Evolutionary conservation across 2,888 invertebrate genomes (phyloP), one percentile per base, ranked within the genome.

Genomic region (Cephalotes varians): DNA sequence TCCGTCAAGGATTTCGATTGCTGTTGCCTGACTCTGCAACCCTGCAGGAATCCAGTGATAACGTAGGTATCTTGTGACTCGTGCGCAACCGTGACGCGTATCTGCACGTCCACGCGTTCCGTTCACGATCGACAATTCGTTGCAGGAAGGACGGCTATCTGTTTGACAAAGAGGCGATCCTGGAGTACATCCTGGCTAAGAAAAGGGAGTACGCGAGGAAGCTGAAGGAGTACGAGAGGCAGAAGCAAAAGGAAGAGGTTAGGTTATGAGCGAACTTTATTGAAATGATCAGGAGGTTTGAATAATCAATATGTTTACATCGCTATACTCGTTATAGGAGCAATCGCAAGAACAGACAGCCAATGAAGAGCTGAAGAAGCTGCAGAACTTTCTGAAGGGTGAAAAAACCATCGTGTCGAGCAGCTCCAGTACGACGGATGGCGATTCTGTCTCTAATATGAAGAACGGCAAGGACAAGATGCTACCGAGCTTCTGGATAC

Each of bases 1-100:
- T 98, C 98, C 0, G 96, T 99, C 3, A 98, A 98, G 95, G 98
- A 98, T 93, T 99, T 99, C 94, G 99, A 99, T 95, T 99, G 99
- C 93, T 99, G 99, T 94, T 99, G 98, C 85, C 95, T 99, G 79
- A 99, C 99, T 1, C 95, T 99, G 83, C 99, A 99, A 93, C 99
- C 99, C 0, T 99, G 99, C 93, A 96, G 97, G 91, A 97, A 98
- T 94, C 99, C 99, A 40, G 98, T 99, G 1, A 95, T 99, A 51
- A 98, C 98, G 97, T 97, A 95, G 95, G 96, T 95, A 86, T 81
- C 44, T 40, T 21, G n/a, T 9, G 12, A 40, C 15, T 47, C 0
- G 15, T 18, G 44, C 1, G 15, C 44, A 5, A 47, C 44, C 15
- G 4, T 31, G 0, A n/a, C n/a, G 10, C 4, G 10, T 34, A 15